These are phyloP conservation scores for Carassius auratus DNA, from an alignment of 2,113 vertebrate species.

Conservation along the genomic window DNA sequence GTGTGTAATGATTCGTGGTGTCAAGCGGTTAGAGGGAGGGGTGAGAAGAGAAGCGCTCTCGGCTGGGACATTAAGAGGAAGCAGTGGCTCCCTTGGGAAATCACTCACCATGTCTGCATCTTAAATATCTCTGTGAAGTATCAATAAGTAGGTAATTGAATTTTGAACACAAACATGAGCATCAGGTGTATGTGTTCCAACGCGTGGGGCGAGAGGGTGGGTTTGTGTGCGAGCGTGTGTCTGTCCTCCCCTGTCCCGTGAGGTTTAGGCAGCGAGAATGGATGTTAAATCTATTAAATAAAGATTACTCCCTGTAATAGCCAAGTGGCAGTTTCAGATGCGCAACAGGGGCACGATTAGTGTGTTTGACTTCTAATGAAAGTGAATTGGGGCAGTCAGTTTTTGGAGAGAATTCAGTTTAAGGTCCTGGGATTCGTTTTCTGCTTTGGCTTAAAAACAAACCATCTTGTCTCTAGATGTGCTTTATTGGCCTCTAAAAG, in stretches of 20 bases:
- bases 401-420: constrained; percentile 68
- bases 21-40: constrained; percentile 59
- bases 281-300: constrained; percentile 99
- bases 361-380: constrained; percentile 80
- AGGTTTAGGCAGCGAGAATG: constrained; percentile 91
- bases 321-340: constrained; percentile 85
- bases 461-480: constrained; percentile 47
- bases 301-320: constrained; percentile 94
- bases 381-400: constrained; percentile 72
- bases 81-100: constrained; percentile 95
- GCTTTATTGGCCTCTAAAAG: constrained; percentile 14
- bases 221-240: constrained; percentile 54
- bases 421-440: constrained; percentile 72
- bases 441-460: constrained; percentile 64
- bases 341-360: constrained; percentile 76
- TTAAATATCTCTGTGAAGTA: constrained; percentile 99
- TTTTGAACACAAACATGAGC: constrained; percentile 99
- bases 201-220: constrained; percentile 67
- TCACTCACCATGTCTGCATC: constrained; percentile 99
- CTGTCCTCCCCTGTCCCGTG: constrained; percentile 78
- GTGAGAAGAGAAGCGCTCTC: constrained; percentile 62
- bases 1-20: constrained; percentile 59
- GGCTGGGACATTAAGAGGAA: constrained; percentile 99
- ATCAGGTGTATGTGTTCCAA: constrained; percentile 81
- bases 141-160: constrained; percentile 99